Base-by-base conservation (phyloP, 2,888 invertebrate species). In the Monoplex corrugatus region DNA sequence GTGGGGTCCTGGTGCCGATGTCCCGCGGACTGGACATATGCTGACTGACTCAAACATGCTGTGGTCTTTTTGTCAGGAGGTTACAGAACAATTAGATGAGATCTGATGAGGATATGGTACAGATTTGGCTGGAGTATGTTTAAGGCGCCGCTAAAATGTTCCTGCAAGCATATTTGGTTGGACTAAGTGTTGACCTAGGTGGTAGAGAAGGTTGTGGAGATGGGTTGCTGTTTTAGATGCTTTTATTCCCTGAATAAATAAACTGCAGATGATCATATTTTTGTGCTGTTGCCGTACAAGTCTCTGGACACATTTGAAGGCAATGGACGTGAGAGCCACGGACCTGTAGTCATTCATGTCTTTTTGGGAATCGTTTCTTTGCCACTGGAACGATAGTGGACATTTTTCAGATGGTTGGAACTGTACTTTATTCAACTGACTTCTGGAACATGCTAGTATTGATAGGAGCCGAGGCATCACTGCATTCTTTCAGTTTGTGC, bases 211-310 rank as follows among this genome's bases (percentile, higher is more conserved):
- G 28, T 45, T 80, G 45, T 38, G 38, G n/a, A 78, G 19, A 35
- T 44, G 50, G 16, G 45, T 72, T 13, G 68, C 68, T 10, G 72
- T 45, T 13, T n/a, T n/a, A n/a, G n/a, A n/a, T n/a, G n/a, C 87
- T 78, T 5, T 32, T 32, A 19, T 45, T 38, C 10, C 10, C 35
- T 0, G 23, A n/a, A 40, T 80, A 87, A 23, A 80, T 35, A 80
- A 87, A 80, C 50, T 87, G 87, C 13, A 87, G 57, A 5, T 78
- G 78, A n/a, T 78, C 87, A 38, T 78, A 57, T 44, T 78, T 50
- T 5, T 50, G 2, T 0, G 32, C 57, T 44, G 50, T n/a, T 40
- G n/a, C 16, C 63, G 86, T 3, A 86, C 40, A n/a, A 86, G 23
- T 28, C 28, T 38, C 68, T 86, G 68, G 2, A 35, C 35, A 45